Base-by-base conservation (phyloP, 2,113 vertebrate genomes). In the Ochotona princeps region DNA sequence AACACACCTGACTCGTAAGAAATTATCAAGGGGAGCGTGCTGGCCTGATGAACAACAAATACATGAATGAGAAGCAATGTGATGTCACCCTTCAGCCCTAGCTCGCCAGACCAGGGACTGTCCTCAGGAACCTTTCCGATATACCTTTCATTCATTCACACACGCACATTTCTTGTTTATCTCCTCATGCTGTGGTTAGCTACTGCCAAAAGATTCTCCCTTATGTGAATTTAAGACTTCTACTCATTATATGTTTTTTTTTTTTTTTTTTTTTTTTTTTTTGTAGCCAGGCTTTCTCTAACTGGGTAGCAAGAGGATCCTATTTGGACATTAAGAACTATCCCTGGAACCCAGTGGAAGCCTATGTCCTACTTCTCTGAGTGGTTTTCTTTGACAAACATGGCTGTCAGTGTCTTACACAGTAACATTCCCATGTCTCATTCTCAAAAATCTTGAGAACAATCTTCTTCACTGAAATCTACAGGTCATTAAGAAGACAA, bases 101-200 rank as follows among this genome's bases (percentile, higher is more conserved):
- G 12, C n/a, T 47, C 44, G 51, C 79, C 0, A 89, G 38, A 65
- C 44, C 28, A 73, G 10, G 30, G 15, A 65, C 7, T 73, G 7
- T 61, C 26, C 49, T 47, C 23, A 78, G 66, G 18, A 86, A 51
- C 20, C 32, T 38, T 94, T 73, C 65, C 67, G 89, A 93, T 70
- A 92, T 7, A 79, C 18, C 57, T 91, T 81, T 72, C 32, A n/a
- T 44, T 87, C 47, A 49, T 63, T 76, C 44, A 87, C 78, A 89
- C 3, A 35, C 88, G 3, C 38, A 44, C n/a, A 84, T 80, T 54
- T 32, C 70, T 87, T 75, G 30, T 76, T 87, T 76, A 78, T 18
- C 25, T 85, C 80, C 49, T 70, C 4, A 81, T 15, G 66, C 30
- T 61, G 17, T 47, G 30, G 9, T 82, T 60, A 61, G 81, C 13